These are phyloP conservation scores for Drosophila burlai DNA, from an alignment of 1,140 invertebrate species.

Conservation along the genomic window DNA sequence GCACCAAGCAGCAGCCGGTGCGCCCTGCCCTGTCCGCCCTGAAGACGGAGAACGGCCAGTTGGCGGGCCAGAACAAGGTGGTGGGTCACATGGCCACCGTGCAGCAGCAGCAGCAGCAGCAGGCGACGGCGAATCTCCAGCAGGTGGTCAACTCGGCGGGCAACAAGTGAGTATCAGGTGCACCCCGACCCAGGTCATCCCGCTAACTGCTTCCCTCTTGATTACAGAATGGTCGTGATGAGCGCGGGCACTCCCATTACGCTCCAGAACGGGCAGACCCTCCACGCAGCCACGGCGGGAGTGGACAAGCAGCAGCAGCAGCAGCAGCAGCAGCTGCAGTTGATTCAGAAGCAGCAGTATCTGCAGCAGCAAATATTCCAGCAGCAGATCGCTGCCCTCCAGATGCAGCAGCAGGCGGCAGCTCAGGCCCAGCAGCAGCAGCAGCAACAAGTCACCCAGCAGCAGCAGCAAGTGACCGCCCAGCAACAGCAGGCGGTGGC, in stretches of 20 bases:
- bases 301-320: constrained; percentile 66
- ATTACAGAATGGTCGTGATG: constrained; percentile 83
- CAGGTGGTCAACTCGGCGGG: constrained; percentile 81
- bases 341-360: constrained; percentile 76
- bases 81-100: constrained; percentile 45
- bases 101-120: constrained; percentile 72
- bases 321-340: constrained; percentile 59
- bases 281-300: constrained; percentile 60
- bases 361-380: constrained; percentile 76
- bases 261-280: constrained; percentile 77
- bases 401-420: constrained; percentile 77
- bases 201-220: not conserved
- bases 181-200: not conserved
- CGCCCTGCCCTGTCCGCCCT: constrained; percentile 87
- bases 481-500: constrained; percentile 72
- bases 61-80: constrained; percentile 86
- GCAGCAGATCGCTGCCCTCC: constrained; percentile 72
- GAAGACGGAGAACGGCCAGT: constrained; percentile 88
- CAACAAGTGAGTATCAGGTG: constrained; percentile 67
- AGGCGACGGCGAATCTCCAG: constrained; percentile 83
- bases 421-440: constrained; percentile 57
- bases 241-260: constrained; percentile 81
- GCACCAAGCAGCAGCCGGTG: constrained; percentile 86
- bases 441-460: constrained; percentile 70
- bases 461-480: constrained; percentile 57